Evolutionary conservation across 2,797 vertebrate species (phyloP), one percentile per base, ranked within the genome.

Genomic region (Cossypha heuglini): DNA sequence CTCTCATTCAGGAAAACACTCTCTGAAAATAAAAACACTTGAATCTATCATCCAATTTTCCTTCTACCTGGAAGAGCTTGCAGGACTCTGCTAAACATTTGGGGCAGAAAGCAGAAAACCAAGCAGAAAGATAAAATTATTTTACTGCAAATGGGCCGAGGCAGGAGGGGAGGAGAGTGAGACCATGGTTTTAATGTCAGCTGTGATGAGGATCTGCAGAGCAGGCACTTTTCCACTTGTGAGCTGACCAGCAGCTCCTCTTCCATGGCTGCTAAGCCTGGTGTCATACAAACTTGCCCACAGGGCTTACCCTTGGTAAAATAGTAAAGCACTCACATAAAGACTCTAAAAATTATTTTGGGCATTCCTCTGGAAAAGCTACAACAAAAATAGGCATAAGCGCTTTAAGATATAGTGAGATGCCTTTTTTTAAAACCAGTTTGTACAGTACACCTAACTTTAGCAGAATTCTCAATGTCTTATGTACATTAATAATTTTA

Each of bases 111-210:
- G 33, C 3, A 40, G 19, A 42, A 89, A 67, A 73, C 26, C 66
- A 66, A 69, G 21, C 4, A 66, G 31, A 84, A 84, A 28, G 22
- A 51, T 28, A 40, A 46, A 93, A 84, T 35, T 48, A 7, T 19
- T 76, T 48, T 13, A 11, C 18, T 9, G 16, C 9, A 67, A 43
- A 43, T 9, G 12, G 25, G 11, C 11, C 35, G 28, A 55, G 17
- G 28, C 31, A 46, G 11, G 16, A 51, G 7, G 26, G 11, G 5
- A 62, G 46, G 15, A 48, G 29, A 35, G 4, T 7, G 4, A 63
- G 25, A 7, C 10, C 21, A 14, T 1, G 0, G 13, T 16, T 66
- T 80, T 51, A 31, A 10, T 1, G 1, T 63, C 43, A 68, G 42
- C 19, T 31, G 16, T 0, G 1, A 48, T 26, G 17, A 84, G 40